Evolutionary conservation across 2,888 invertebrate species (phyloP).

Genomic region (Junonia oenone): DNA sequence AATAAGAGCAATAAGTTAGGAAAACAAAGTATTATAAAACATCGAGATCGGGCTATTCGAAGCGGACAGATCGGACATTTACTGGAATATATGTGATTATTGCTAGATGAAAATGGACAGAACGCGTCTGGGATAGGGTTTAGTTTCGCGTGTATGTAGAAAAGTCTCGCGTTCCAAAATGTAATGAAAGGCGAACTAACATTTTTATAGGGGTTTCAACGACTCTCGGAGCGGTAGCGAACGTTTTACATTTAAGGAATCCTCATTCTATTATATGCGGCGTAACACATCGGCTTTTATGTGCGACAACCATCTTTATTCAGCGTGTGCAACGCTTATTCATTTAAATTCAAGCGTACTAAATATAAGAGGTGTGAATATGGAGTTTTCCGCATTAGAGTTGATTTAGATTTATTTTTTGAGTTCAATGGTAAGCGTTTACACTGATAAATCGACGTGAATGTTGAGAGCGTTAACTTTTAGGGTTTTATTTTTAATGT

Average conservation of each 20-base stretch:
- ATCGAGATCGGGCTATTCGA: slow-evolving; percentile 51
- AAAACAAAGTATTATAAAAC: slow-evolving; percentile 52
- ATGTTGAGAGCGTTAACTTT: background rate
- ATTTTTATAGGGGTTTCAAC: slow-evolving; percentile 77
- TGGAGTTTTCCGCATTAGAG: slow-evolving; percentile 1
- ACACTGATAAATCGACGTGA: background rate
- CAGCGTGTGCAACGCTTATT: slow-evolving; percentile 36
- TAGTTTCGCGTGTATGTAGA: slow-evolving; percentile 34
- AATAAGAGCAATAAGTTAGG: slow-evolving; percentile 30
- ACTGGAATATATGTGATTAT: slow-evolving; percentile 45
- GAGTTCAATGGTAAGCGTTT: background rate
- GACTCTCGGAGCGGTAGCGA: slow-evolving; percentile 61
- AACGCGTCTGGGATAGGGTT: slow-evolving; percentile 35
- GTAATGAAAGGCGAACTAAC: slow-evolving; percentile 75
- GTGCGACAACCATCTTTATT: slow-evolving; percentile 58
- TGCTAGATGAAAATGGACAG: slow-evolving; percentile 33
- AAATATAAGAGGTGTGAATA: slow-evolving; percentile 22
- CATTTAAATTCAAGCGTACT: slow-evolving; percentile 34
- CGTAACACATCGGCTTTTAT: slow-evolving; percentile 63
- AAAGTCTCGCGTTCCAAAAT: slow-evolving; percentile 52
- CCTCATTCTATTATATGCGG: slow-evolving; percentile 68
- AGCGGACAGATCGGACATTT: slow-evolving; percentile 56
- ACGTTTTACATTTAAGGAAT: slow-evolving; percentile 75
- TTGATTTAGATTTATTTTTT: background rate
- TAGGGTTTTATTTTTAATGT: background rate